Evolutionary conservation across 2,113 vertebrate species (phyloP).

Genomic region (Toxotes jaculatrix): DNA sequence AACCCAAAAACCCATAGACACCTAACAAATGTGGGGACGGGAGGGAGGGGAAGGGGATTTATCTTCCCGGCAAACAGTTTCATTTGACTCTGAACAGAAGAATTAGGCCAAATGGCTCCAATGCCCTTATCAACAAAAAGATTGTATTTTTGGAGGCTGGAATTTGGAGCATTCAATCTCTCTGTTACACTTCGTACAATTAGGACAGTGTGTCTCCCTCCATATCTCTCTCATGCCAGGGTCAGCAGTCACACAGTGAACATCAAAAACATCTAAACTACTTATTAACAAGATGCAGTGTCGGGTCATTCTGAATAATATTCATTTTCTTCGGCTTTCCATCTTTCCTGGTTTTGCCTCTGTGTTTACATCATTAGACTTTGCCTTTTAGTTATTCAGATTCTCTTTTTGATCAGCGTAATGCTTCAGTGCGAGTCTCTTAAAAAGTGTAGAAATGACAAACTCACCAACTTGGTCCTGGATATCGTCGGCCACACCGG

Average conservation of each 20-base stretch:
- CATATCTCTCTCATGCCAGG: background rate
- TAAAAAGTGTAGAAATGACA: background rate
- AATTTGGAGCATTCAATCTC: conserved; percentile 59
- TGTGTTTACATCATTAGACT: background rate
- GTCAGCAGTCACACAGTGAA: background rate
- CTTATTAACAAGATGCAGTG: background rate
- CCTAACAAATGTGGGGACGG: conserved; percentile 29
- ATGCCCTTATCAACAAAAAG: conserved; percentile 45
- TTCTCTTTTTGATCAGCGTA: background rate
- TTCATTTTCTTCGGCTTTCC: background rate
- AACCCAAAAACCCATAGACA: conserved; percentile 65
- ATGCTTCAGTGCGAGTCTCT: background rate
- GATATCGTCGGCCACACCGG: conserved; percentile 94
- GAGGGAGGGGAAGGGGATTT: conserved; percentile 52
- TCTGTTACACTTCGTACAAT: conserved; percentile 32
- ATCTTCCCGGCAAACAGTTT: conserved; percentile 62
- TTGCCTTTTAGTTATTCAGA: background rate
- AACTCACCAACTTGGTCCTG: conserved; percentile 97
- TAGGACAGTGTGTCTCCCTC: conserved; percentile 24
- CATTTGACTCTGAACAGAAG: conserved; percentile 62
- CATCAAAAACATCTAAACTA: background rate
- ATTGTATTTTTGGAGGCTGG: conserved; percentile 6
- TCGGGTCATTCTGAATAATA: background rate
- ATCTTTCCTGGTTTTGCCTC: background rate
- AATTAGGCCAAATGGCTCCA: conserved; percentile 71